Base-by-base conservation (phyloP, 1,140 invertebrate genomes). In the Drosophila chauvacae region DNA sequence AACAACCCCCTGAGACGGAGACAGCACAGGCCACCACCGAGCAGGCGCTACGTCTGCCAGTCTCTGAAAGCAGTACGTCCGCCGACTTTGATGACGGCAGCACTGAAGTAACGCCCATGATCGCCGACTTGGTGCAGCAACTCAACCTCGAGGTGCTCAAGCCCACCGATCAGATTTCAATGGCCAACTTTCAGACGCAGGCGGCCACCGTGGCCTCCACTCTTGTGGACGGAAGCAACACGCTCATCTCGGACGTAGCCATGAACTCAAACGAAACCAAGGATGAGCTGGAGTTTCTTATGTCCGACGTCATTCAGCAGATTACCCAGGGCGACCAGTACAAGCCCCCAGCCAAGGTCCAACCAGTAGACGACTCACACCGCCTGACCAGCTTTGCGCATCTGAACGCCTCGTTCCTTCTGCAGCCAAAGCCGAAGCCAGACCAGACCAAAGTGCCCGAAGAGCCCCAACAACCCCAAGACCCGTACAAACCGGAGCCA, bases 171-270 rank as follows among this genome's bases (percentile, higher is more conserved):
- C 84, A 87, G 41, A 91, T 93, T 61, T 90, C 77, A 0, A 93
- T 93, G 92, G 56, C 78, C 13, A 84, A 93, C 42, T 90, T 93
- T 63, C 90, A 92, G 65, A 91, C 85, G 1, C 90, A 93, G 71
- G 90, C 91, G 7, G 93, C 93, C 7, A 93, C 93, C 5, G 77
- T 93, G 0, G 93, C 92, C 18, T 93, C 93, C 28, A 90, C 85
- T 1, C 56, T 93, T 13, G 91, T 93, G 7, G 91, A 87, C 42
- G 87, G 90, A 50, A 77, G 74, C 28, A 87, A 90, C 50, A 80
- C 84, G 0, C 41, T 84, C 0, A 53, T 79, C 13, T 53, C 78
- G 1, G 78, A 92, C 41, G n/a, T 73, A 2, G 59, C 64, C 7
- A 82, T 91, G 82, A 92, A 44, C 44, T 87, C 88, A 3, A 92